These are phyloP conservation scores for Aythya fuligula DNA, from an alignment of 2,797 vertebrate species.

Conservation along the genomic window DNA sequence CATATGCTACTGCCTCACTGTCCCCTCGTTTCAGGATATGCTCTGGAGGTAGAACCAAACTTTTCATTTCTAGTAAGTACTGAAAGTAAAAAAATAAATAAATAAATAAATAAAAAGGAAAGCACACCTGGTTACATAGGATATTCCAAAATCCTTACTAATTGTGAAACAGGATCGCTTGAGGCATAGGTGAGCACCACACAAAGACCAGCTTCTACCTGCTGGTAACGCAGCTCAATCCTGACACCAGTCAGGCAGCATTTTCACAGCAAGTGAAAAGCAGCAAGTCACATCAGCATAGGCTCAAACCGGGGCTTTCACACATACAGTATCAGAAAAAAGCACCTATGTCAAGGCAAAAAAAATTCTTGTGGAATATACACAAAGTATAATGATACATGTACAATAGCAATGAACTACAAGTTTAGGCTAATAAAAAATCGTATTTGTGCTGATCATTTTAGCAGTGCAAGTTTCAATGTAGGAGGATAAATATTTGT, in stretches of 20 bases:
- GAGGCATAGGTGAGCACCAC: accelerated
- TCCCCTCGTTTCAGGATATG: slow-evolving; percentile 98
- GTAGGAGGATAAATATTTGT: neutral
- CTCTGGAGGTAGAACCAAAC: slow-evolving; percentile 97
- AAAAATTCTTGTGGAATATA: neutral
- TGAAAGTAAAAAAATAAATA: slow-evolving; percentile 71
- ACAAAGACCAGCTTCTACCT: neutral
- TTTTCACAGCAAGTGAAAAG: neutral
- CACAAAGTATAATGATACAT: neutral
- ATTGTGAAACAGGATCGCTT: neutral
- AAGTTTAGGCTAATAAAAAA: neutral
- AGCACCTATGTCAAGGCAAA: neutral
- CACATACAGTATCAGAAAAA: neutral
- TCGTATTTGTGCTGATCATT: neutral
- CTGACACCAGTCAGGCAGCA: neutral
- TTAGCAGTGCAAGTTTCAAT: neutral
- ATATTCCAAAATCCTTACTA: neutral
- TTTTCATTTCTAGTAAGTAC: slow-evolving; percentile 99
- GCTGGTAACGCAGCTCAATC: neutral
- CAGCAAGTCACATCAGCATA: neutral
- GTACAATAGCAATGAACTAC: neutral
- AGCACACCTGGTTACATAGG: neutral
- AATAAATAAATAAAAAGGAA: too few species aligned
- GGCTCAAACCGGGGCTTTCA: neutral
- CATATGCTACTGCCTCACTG: slow-evolving; percentile 97